These are phyloP conservation scores for Tetramorium alpestre DNA, from an alignment of 1,140 invertebrate genomes.

Conservation along the genomic window DNA sequence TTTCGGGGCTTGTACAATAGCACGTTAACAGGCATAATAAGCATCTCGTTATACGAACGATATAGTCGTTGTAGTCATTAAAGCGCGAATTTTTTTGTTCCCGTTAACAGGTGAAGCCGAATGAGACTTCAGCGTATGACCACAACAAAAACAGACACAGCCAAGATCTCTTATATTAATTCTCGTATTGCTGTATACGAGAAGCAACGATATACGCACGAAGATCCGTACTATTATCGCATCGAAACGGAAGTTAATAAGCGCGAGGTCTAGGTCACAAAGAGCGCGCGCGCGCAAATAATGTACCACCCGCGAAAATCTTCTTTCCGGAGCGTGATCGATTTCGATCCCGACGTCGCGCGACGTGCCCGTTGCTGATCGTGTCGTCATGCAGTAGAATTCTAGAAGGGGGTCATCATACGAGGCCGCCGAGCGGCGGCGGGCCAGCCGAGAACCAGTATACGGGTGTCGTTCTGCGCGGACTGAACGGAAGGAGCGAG, in stretches of 20 bases:
- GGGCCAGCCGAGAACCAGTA: constrained; percentile 74
- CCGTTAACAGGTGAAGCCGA: not conserved
- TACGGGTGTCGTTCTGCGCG: constrained; percentile 79
- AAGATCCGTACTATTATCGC: no score
- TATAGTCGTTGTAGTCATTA: not conserved
- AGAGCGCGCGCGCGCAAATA: no score
- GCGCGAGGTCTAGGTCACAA: no score
- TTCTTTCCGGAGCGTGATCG: constrained; percentile 13
- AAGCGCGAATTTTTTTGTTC: not conserved
- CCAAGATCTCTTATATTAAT: not conserved
- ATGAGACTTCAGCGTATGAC: not conserved
- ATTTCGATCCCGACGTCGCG: constrained; percentile 53
- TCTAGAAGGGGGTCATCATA: constrained; percentile 82
- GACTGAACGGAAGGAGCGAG: constrained; percentile 71
- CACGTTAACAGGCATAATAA: constrained; percentile 20
- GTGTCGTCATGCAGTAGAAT: constrained; percentile 74
- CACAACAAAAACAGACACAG: not conserved
- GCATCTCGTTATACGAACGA: not conserved
- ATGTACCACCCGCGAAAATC: not conserved
- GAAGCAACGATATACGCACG: no score
- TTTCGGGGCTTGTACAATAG: constrained; percentile 21
- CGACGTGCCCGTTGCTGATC: constrained; percentile 54
- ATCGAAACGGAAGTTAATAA: no score
- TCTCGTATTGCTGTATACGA: no score
- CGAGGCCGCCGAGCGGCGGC: constrained; percentile 70